These are phyloP conservation scores for Aeoliscus strigatus DNA, from an alignment of 2,797 vertebrate genomes.

Conservation along the genomic window DNA sequence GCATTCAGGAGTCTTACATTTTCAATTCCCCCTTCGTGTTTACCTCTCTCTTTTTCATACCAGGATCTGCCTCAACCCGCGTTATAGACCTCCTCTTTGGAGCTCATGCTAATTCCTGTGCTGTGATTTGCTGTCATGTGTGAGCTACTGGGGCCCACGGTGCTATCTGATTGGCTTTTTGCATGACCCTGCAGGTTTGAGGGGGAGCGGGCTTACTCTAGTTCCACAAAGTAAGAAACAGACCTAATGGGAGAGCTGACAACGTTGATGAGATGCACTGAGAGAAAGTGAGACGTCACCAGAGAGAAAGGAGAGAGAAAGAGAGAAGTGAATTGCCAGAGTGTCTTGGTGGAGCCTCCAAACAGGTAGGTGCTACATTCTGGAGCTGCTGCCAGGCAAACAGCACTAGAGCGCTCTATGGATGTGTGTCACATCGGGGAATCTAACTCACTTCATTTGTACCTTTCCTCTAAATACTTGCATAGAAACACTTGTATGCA, in stretches of 20 bases:
- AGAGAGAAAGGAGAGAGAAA: slow-evolving; percentile 11
- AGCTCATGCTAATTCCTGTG: slow-evolving; percentile 24
- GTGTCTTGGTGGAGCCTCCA: slow-evolving; percentile 15
- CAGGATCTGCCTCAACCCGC: slow-evolving; percentile 53
- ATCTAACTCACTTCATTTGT: slow-evolving; percentile 17
- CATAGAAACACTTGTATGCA: slow-evolving; percentile 34
- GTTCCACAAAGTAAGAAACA: slow-evolving; percentile 30
- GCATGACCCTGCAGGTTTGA: slow-evolving; percentile 49
- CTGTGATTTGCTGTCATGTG: slow-evolving; percentile 53
- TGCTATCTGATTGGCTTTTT: slow-evolving; percentile 57
- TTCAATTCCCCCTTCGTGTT: slow-evolving; percentile 11
- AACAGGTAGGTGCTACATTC: slow-evolving; percentile 60
- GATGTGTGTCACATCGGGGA: slow-evolving; percentile 7
- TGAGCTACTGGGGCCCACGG: slow-evolving; percentile 17
- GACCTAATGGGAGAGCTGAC: slow-evolving; percentile 20
- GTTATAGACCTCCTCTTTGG: slow-evolving; percentile 27
- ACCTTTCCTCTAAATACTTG: slow-evolving; percentile 12
- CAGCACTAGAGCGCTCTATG: slow-evolving; percentile 7
- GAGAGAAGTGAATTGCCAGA: slow-evolving; percentile 12
- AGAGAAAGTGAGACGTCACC: slow-evolving; percentile 15
- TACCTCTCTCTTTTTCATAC: slow-evolving; percentile 12
- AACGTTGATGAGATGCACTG: slow-evolving; percentile 17
- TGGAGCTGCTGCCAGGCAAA: slow-evolving; percentile 37
- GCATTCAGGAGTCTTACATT: slow-evolving; percentile 17
- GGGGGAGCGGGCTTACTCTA: slow-evolving; percentile 43